A percentile compares a stretch with the other conserved stretches of the same genome.
Conservation (phyloP, 2,113 vertebrate genomes). For the Chauna torquata region DNA sequence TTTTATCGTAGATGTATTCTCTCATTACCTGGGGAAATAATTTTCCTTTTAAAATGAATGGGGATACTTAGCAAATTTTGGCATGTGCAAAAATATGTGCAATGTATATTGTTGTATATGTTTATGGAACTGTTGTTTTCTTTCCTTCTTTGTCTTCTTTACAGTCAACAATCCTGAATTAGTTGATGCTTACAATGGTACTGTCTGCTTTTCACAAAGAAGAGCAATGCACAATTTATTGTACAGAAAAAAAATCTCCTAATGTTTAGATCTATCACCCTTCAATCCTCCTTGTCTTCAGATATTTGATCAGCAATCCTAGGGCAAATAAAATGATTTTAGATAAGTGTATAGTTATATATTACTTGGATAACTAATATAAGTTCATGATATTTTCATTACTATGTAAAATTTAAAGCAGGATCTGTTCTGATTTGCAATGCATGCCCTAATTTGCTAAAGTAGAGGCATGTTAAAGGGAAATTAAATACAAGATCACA, state of each 20-base stretch:
- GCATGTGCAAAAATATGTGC: background rate
- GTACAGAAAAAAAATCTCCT: background rate
- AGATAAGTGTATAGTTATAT: background rate
- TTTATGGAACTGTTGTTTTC: background rate
- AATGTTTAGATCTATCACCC: background rate
- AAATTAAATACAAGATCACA: background rate
- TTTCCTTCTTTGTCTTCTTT: background rate
- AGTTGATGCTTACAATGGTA: background rate
- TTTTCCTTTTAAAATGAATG: background rate
- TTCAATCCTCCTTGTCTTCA: background rate
- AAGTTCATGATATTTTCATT: background rate
- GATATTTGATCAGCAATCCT: background rate
- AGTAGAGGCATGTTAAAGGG: background rate
- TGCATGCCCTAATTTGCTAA: background rate
- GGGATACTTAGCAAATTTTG: background rate
- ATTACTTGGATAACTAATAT: background rate
- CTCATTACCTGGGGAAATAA: background rate
- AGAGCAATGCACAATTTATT: background rate
- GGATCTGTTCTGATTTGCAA: background rate
- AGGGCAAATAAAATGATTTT: background rate
- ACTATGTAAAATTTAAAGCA: background rate
- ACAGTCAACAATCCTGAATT: background rate
- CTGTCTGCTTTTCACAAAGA: background rate
- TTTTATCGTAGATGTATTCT: background rate
- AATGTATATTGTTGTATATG: background rate